These are phyloP conservation scores for Fregata magnificens DNA, from an alignment of 2,113 vertebrate genomes.

Conservation along the genomic window DNA sequence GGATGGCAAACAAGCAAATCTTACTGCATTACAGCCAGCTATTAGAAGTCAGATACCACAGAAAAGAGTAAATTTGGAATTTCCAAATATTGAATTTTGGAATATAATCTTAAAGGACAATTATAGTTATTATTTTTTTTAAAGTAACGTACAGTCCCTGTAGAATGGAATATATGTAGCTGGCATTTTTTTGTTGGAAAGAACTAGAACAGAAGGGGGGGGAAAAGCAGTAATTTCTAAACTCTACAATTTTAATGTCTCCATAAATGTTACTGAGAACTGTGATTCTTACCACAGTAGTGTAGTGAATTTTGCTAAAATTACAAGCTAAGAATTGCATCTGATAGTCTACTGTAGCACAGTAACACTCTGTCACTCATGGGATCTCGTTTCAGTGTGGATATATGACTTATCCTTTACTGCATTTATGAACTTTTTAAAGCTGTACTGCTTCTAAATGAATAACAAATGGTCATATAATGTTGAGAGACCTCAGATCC, in stretches of 20 bases:
- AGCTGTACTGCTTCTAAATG: neutral
- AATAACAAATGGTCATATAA: neutral
- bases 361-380: neutral
- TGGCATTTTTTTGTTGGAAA: neutral
- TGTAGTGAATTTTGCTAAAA: neutral
- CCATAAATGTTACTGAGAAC: neutral
- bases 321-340: neutral
- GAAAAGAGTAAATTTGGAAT: neutral
- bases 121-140: neutral
- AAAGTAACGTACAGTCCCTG: neutral
- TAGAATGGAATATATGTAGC: neutral
- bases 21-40: neutral
- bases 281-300: neutral
- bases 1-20: neutral
- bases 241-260: neutral
- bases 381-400: neutral
- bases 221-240: neutral
- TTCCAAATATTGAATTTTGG: neutral
- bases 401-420: neutral
- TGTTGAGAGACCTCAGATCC: neutral
- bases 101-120: neutral
- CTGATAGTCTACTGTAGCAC: neutral
- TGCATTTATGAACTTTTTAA: slow-evolving; percentile 19
- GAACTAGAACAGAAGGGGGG: neutral
- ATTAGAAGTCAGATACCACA: neutral